Evolutionary conservation across 92 coral and sea anemone species (phyloP).

Genomic region (Zoanthus solanderi): DNA sequence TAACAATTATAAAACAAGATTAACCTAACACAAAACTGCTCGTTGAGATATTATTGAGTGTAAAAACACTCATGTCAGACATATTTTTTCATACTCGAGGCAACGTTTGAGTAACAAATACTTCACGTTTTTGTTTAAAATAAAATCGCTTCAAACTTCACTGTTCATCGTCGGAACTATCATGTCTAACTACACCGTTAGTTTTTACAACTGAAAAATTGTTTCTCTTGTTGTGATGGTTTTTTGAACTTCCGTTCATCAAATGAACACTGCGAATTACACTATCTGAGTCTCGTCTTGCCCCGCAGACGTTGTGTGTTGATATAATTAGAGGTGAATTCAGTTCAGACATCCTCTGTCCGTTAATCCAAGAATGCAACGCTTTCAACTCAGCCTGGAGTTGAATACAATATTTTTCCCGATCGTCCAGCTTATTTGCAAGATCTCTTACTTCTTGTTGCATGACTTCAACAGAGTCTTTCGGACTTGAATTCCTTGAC

Average conservation of each 20-base stretch:
- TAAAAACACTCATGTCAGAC: neutral
- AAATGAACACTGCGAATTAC: constrained; percentile 78
- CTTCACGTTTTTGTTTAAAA: neutral
- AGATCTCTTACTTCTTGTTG: constrained; percentile 93
- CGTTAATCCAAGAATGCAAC: constrained; percentile 79
- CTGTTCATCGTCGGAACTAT: constrained; percentile 76
- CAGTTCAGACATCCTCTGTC: constrained; percentile 61
- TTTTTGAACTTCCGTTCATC: constrained; percentile 69
- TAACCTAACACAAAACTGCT: neutral
- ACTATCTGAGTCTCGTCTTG: constrained; percentile 65
- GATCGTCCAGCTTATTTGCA: constrained; percentile 84
- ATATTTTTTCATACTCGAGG: neutral
- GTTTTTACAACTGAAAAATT: constrained; percentile 48
- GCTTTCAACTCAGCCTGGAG: constrained; percentile 86
- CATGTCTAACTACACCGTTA: constrained; percentile 60
- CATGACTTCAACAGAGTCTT: constrained; percentile 80
- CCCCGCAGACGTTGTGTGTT: constrained; percentile 54
- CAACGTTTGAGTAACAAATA: neutral
- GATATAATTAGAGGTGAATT: neutral
- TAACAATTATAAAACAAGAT: neutral
- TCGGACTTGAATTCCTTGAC: constrained; percentile 63
- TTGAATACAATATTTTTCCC: constrained; percentile 86
- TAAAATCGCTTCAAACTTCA: constrained; percentile 8
- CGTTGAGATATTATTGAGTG: neutral
- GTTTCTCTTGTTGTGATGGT: constrained; percentile 38